These are phyloP conservation scores for Gallinago paraguaiae DNA, from an alignment of 2,113 vertebrate genomes.

Conservation along the genomic window DNA sequence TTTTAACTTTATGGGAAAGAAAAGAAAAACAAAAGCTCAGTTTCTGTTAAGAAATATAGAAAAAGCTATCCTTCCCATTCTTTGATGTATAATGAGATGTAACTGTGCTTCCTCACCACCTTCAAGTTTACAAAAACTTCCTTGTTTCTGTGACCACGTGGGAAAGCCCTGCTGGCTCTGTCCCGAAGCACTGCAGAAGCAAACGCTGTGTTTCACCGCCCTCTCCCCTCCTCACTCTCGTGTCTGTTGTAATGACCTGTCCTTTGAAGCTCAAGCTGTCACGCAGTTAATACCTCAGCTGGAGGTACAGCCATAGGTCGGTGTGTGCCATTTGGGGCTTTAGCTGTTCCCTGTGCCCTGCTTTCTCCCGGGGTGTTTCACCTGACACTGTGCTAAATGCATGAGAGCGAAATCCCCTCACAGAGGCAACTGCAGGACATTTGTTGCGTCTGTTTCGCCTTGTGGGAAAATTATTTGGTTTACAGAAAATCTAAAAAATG, in stretches of 20 bases:
- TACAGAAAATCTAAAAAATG: slow-evolving; percentile 38
- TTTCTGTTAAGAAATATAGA: neutral
- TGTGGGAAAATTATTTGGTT: slow-evolving; percentile 57
- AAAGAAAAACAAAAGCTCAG: neutral
- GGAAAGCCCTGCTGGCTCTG: neutral
- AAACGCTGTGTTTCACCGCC: slow-evolving; percentile 25
- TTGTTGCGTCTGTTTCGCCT: slow-evolving; percentile 31
- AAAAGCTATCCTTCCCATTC: neutral
- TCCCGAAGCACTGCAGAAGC: slow-evolving; percentile 44
- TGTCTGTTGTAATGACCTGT: slow-evolving; percentile 1
- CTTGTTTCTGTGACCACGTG: neutral
- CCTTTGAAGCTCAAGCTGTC: slow-evolving; percentile 61
- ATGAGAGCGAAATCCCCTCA: neutral
- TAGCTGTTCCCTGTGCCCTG: neutral
- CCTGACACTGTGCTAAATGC: slow-evolving; percentile 33
- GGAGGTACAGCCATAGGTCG: neutral
- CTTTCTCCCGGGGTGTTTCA: slow-evolving; percentile 50
- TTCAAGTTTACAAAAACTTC: neutral
- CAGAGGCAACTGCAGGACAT: slow-evolving; percentile 20
- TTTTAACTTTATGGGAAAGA: neutral
- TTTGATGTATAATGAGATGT: neutral
- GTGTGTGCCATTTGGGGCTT: neutral
- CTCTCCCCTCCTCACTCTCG: slow-evolving; percentile 1
- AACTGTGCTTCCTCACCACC: neutral
- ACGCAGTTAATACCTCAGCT: slow-evolving; percentile 12